Conservation (phyloP, 2,888 invertebrate species). For the Cephus spinipes region DNA sequence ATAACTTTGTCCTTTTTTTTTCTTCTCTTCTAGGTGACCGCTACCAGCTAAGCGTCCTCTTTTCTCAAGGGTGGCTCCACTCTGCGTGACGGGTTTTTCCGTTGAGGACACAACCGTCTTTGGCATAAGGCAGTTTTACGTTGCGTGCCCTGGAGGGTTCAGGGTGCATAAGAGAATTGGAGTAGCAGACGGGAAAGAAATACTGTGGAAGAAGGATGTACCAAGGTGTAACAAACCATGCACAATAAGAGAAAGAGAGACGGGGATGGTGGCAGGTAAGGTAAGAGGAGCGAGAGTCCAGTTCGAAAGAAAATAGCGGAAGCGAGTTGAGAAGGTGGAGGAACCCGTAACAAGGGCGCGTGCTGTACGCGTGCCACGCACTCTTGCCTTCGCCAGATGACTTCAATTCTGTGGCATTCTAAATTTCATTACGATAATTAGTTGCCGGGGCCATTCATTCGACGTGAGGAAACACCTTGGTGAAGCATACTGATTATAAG, state of each 20-base stretch:
- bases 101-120: slow-evolving; percentile 43
- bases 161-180: slow-evolving; percentile 29
- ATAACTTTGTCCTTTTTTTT: neutral
- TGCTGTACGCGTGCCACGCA: slow-evolving; percentile 49
- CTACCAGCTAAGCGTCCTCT: neutral
- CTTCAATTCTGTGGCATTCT: slow-evolving; percentile 23
- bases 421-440: slow-evolving; percentile 55
- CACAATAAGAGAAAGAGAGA: neutral
- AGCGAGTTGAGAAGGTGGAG: neutral
- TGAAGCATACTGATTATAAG: neutral
- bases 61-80: neutral
- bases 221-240: neutral
- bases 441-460: neutral
- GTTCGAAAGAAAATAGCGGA: neutral
- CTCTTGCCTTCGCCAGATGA: slow-evolving; percentile 44
- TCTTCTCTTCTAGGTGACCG: neutral
- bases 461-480: neutral
- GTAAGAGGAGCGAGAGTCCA: neutral
- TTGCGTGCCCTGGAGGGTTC: slow-evolving; percentile 16
- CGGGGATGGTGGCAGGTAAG: neutral
- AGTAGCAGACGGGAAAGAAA: slow-evolving; percentile 24
- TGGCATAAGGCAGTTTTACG: slow-evolving; percentile 44
- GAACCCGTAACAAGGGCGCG: slow-evolving; percentile 40
- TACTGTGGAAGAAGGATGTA: neutral
- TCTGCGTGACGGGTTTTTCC: slow-evolving; percentile 7